Conservation (phyloP, 1,140 invertebrate species). For the Euschistus heros region DNA sequence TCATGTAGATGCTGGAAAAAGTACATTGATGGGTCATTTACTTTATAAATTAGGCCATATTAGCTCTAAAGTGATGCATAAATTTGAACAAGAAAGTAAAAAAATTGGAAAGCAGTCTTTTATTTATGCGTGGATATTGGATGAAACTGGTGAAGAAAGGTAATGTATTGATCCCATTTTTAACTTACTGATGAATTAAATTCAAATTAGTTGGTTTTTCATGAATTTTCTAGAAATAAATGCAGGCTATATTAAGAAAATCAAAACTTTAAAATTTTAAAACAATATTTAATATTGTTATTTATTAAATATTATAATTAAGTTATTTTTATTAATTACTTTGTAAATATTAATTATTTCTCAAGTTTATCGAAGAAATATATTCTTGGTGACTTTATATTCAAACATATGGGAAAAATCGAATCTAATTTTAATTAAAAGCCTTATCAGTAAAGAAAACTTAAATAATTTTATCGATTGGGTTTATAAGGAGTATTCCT, state of each 20-base stretch:
- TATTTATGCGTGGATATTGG: conserved; percentile 98
- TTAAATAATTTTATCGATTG: too few relatives aligned
- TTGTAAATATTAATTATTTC: background rate
- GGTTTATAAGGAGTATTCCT: too few relatives aligned
- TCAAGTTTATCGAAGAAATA: too few relatives aligned
- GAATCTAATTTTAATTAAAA: too few relatives aligned
- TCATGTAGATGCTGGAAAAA: conserved; percentile 99
- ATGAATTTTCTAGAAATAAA: background rate
- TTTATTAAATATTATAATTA: background rate
- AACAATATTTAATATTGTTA: background rate
- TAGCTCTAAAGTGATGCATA: conserved; percentile 83
- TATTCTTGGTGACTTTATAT: too few relatives aligned
- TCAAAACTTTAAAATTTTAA: background rate
- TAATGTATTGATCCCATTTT: conserved; percentile 35
- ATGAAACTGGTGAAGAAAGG: conserved; percentile 96
- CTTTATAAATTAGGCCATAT: conserved; percentile 84
- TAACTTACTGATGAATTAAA: background rate
- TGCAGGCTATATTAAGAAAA: background rate
- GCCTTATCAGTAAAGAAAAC: too few relatives aligned
- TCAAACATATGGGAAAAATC: too few relatives aligned
- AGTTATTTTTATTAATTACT: background rate
- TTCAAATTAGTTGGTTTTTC: background rate
- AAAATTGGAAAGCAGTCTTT: conserved; percentile 97
- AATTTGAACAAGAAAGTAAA: conserved; percentile 95
- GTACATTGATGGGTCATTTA: conserved; percentile 92